Base-by-base conservation (phyloP, 2,113 vertebrate genomes). In the Hemiprocne comata region DNA sequence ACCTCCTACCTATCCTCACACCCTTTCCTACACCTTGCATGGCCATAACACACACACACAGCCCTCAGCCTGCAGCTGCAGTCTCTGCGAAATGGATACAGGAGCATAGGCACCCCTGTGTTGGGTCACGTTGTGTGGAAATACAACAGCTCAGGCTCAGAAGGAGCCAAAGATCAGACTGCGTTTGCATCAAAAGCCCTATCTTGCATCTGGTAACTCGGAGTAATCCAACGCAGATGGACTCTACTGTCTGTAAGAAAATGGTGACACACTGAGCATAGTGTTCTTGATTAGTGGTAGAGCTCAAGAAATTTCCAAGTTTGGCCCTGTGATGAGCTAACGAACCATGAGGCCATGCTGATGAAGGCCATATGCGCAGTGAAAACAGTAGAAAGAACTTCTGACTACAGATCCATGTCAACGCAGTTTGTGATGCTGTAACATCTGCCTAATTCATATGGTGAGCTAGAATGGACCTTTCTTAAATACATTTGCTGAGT, bases 41-140 rank as follows among this genome's bases (percentile, higher is more conserved):
- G 18, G 48, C 28, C 13, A 17, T 29, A 58, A 53, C 11, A 29
- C 3, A 29, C 4, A 34, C 13, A 17, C 1, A 0, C 5, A 74
- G 55, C 12, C 16, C 3, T 38, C 11, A 10, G 31, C 29, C 20
- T 2, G 0, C 23, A 91, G 34, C 13, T 75, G 42, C 2, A 1
- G 23, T 9, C 34, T 78, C 28, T 20, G 13, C 65, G 42, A 44
- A 71, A 77, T 1, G 6, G 51, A 53, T 0, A 0, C 2, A 17
- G 36, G 51, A 62, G n/a, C 0, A 0, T 20, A 33, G 34, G 40
- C 4, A 51, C 11, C 23, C 53, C 48, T 31, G 14, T 7, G 3
- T 26, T 2, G 2, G 42, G 6, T 53, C 61, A 73, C 11, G 13
- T 4, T 4, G 1, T 11, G 31, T 71, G 42, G 42, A 87, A 90